Percentiles rank a stretch among this genome's conserved stretches.
Evolutionary conservation across 2,113 vertebrate genomes (phyloP).

Genomic region (Paradisaea rubra): DNA sequence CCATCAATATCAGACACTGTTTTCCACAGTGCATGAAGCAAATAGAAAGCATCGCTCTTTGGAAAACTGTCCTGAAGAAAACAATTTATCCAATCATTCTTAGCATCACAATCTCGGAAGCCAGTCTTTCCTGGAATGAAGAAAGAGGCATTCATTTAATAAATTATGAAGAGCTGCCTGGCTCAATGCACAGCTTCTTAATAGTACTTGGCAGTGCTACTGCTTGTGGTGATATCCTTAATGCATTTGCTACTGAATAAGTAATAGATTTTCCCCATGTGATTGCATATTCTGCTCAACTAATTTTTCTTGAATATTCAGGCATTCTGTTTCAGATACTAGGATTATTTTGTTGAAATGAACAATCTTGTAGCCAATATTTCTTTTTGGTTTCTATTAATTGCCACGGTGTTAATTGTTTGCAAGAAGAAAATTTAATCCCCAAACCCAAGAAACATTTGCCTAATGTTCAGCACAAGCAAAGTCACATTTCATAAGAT

Average conservation of each 20-base stretch:
- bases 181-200: conserved; percentile 7
- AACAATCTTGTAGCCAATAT: background rate
- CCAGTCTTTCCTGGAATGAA: conserved; percentile 26
- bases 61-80: background rate
- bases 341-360: background rate
- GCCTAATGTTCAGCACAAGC: background rate
- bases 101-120: conserved; percentile 18
- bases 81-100: background rate
- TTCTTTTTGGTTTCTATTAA: background rate
- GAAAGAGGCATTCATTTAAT: conserved; percentile 54
- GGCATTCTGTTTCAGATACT: background rate
- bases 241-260: conserved; percentile 69
- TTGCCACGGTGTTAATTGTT: background rate
- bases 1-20: background rate
- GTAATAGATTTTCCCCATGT: conserved; percentile 52
- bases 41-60: background rate
- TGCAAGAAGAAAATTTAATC: background rate
- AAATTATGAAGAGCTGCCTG: conserved; percentile 61
- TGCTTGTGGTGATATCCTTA: conserved; percentile 42
- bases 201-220: conserved; percentile 24
- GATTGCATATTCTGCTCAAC: background rate
- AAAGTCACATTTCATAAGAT: background rate
- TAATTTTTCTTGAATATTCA: background rate
- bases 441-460: background rate
- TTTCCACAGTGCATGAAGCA: background rate